Evolutionary conservation across 2,888 invertebrate species (phyloP), one percentile per base, ranked within the genome.

Genomic region (Chirona hameri): DNA sequence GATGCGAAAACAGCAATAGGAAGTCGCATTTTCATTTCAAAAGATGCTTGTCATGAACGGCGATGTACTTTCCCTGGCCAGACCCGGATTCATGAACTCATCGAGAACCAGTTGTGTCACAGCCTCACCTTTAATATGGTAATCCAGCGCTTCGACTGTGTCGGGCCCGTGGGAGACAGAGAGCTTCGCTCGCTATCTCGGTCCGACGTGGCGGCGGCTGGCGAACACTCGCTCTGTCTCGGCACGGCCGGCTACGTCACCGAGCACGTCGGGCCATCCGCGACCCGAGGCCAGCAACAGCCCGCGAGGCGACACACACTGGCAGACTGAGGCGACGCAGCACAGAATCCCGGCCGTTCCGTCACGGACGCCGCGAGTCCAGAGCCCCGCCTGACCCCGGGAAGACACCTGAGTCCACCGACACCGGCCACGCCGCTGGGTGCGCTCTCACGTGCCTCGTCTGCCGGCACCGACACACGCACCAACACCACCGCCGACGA

Each of bases 101-200:
- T 52, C 52, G 52, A 39, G 39, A 39, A 39, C 39, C 39, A 39
- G 52, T 52, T 52, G 10, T 52, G 18, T 18, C 1, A 12, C 1
- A 60, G 18, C 2, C 76, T 46, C 39, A 76, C 76, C 76, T 76
- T 76, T 76, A 39, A 76, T 76, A 21, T 76, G 76, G 76, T 76
- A 76, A 76, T 76, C 76, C 76, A 76, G 76, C 76, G 76, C 46
- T 72, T 27, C 72, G 29, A 72, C 15, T 15, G 31, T 72, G 14
- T 15, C 72, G 27, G 65, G 72, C 27, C 31, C 72, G 14, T 29
- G 31, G 72, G 72, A 18, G 31, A 4, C 72, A 72, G 72, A 29
- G 0, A 31, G 27, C 72, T 3, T 18, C 31, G 31, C 27, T 31
- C 72, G 4, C 69, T 27, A 31, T 24, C 60, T n/a, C 60, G n/a